phyloP scores from a whole-genome alignment of 2,888 invertebrate species.

The Sinopyrophorus schimmeli region DNA sequence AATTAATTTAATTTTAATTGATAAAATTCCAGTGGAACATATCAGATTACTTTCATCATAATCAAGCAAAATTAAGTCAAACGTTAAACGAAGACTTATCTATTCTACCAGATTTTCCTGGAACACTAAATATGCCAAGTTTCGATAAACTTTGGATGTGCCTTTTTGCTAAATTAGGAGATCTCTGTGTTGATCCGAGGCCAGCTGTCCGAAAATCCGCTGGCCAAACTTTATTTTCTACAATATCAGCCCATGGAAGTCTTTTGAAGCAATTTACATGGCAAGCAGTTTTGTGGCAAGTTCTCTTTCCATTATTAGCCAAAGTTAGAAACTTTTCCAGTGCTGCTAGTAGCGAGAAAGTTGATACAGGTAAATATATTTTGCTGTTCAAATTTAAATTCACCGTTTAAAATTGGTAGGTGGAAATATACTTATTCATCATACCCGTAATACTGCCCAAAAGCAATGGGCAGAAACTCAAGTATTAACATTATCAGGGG shows the following conservation, averaged over 20 bases:
- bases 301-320: slow-evolving; percentile 91
- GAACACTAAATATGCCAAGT: slow-evolving; percentile 80
- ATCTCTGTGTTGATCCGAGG: slow-evolving; percentile 90
- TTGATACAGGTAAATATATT: slow-evolving; percentile 69
- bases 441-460: slow-evolving; percentile 97
- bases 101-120: slow-evolving; percentile 83
- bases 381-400: not conserved
- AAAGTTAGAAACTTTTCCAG: slow-evolving; percentile 80
- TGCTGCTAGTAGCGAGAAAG: slow-evolving; percentile 75
- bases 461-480: slow-evolving; percentile 99
- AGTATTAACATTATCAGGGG: slow-evolving; percentile 87
- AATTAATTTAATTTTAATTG: slow-evolving; percentile 17
- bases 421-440: slow-evolving; percentile 95
- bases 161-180: slow-evolving; percentile 83
- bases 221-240: slow-evolving; percentile 96
- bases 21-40: slow-evolving; percentile 85
- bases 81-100: slow-evolving; percentile 73
- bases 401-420: slow-evolving; percentile 45
- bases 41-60: slow-evolving; percentile 96
- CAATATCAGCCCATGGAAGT: slow-evolving; percentile 93
- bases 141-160: slow-evolving; percentile 97
- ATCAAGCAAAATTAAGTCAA: slow-evolving; percentile 79
- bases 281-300: slow-evolving; percentile 94
- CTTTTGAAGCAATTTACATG: slow-evolving; percentile 86
- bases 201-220: slow-evolving; percentile 97